Conservation (phyloP, 2,888 invertebrate genomes). For the Gari tellinella region DNA sequence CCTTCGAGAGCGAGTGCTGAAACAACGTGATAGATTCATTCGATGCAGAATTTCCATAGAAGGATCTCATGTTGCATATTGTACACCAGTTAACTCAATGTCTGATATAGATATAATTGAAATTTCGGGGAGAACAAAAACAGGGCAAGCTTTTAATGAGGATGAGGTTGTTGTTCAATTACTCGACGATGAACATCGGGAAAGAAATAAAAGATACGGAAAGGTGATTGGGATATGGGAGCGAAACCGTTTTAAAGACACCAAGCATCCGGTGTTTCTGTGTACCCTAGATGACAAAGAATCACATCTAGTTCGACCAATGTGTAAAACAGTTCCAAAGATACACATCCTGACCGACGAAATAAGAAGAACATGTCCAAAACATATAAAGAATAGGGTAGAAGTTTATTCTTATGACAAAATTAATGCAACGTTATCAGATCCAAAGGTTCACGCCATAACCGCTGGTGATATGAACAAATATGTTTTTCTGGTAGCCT, state of each 20-base stretch:
- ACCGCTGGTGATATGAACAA: conserved; percentile 15
- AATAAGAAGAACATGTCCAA: conserved; percentile 7
- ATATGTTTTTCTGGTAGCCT: conserved; percentile 39
- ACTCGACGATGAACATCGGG: conserved; percentile 26
- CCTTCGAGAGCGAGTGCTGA: conserved; percentile 4
- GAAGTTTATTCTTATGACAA: conserved; percentile 36
- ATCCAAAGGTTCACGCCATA: conserved; percentile 11
- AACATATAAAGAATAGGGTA: conserved; percentile 38
- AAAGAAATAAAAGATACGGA: conserved; percentile 30
- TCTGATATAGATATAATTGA: conserved; percentile 41
- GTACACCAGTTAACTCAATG: conserved; percentile 40
- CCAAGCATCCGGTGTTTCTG: conserved; percentile 58
- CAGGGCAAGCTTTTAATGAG: conserved; percentile 61
- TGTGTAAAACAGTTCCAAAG: conserved; percentile 60
- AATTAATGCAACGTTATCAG: conserved; percentile 8
- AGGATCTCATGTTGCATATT: conserved; percentile 52
- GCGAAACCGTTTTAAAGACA: conserved; percentile 40
- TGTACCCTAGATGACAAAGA: conserved; percentile 64
- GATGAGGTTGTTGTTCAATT: conserved; percentile 68
- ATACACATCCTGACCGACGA: conserved; percentile 37
- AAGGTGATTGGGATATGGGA: conserved; percentile 24
- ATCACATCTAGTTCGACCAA: conserved; percentile 57
- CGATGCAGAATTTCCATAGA: conserved; percentile 56
- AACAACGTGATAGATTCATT: conserved; percentile 47
- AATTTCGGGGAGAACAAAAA: conserved; percentile 63